Conservation (phyloP, 2,797 vertebrate species). For the Otolemur crassicaudatus region DNA sequence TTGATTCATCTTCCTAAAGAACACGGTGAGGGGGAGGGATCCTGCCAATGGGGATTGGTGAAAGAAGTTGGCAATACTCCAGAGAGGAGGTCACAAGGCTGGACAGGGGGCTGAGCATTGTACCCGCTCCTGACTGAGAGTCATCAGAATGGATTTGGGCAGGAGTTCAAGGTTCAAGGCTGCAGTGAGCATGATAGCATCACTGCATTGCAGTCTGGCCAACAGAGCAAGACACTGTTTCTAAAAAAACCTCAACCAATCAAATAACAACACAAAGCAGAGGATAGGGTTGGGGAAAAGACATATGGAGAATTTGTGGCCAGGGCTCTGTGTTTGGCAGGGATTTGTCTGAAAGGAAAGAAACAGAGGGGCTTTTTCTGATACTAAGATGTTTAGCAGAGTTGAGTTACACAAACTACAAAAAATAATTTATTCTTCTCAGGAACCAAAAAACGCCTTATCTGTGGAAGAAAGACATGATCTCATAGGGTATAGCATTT, state of each 20-base stretch:
- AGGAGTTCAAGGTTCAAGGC: neutral
- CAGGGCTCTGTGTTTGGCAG: neutral
- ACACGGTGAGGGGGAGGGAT: fast-evolving
- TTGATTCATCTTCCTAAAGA: neutral
- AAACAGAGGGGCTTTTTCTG: neutral
- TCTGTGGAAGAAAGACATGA: neutral
- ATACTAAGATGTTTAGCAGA: neutral
- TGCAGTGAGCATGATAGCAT: neutral
- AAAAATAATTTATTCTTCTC: constrained; percentile 5
- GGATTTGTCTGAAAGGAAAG: neutral
- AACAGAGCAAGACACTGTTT: neutral
- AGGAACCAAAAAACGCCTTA: neutral
- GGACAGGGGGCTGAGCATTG: neutral
- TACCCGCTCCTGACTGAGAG: neutral
- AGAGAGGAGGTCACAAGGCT: neutral
- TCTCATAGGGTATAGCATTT: neutral
- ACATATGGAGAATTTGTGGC: neutral
- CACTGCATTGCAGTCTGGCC: neutral
- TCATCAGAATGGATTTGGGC: neutral
- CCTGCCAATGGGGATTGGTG: neutral
- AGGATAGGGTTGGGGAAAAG: neutral
- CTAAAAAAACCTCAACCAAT: neutral
- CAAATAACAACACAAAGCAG: neutral
- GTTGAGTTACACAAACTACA: neutral
- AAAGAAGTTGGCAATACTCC: neutral